Evolutionary conservation across 1,140 invertebrate species (phyloP).

Genomic region (Drosophila kanapiae): DNA sequence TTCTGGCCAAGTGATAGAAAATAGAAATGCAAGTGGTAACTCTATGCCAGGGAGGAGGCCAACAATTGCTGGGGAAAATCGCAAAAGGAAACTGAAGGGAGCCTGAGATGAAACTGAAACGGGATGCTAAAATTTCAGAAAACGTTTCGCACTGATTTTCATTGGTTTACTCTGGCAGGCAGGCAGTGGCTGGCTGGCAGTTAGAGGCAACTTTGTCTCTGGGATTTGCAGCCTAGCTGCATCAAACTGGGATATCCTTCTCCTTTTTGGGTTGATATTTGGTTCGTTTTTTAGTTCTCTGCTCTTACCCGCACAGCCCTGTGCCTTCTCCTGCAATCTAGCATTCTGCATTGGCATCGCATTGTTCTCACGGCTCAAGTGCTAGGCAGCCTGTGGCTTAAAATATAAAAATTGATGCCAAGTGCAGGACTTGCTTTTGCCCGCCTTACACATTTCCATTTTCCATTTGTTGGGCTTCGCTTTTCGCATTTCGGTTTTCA

Average conservation of each 20-base stretch:
- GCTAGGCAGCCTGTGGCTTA: conserved; percentile 75
- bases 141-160: conserved; percentile 71
- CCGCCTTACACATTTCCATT: conserved; percentile 58
- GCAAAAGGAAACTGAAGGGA: conserved; percentile 1
- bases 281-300: conserved; percentile 7
- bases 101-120: conserved; percentile 14
- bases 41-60: conserved; percentile 49
- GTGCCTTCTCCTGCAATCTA: conserved; percentile 58
- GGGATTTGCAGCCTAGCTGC: conserved; percentile 39
- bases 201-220: conserved; percentile 40
- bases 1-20: conserved; percentile 47
- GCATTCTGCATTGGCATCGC: conserved; percentile 72
- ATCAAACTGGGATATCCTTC: conserved; percentile 52
- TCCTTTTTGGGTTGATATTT: conserved; percentile 48
- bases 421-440: conserved; percentile 70
- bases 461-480: conserved; percentile 42
- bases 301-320: not conserved
- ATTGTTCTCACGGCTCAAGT: conserved; percentile 77
- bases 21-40: conserved; percentile 33
- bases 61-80: conserved; percentile 44
- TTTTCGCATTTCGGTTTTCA: conserved; percentile 10
- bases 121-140: conserved; percentile 60
- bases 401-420: conserved; percentile 83
- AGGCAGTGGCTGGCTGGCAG: conserved; percentile 8
- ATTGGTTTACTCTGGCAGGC: conserved; percentile 58